phyloP scores from a whole-genome alignment of 53 echinoderm and acorn worm genomes.

The Stichopus horrens region DNA sequence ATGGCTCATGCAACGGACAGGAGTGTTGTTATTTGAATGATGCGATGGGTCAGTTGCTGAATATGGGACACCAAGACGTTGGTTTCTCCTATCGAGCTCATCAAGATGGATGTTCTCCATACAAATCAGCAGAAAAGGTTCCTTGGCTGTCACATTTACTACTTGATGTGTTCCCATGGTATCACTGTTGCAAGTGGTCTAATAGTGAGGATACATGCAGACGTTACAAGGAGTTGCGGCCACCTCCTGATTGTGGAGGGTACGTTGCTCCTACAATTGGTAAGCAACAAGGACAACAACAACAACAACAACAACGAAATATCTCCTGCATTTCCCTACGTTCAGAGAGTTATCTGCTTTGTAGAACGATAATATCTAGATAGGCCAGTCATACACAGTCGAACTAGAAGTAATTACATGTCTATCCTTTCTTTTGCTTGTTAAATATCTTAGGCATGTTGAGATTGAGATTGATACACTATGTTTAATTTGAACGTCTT shows the following conservation, averaged over 20 bases:
- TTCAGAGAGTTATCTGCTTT: too few relatives aligned
- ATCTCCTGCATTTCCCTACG: too few relatives aligned
- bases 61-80: not conserved
- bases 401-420: too few relatives aligned
- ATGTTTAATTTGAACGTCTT: not conserved
- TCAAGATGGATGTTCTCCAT: not conserved
- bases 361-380: too few relatives aligned
- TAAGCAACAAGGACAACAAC: not conserved
- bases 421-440: too few relatives aligned
- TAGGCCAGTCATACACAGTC: too few relatives aligned
- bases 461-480: too few relatives aligned
- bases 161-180: not conserved
- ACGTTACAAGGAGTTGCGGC: not conserved
- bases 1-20: not conserved
- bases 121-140: not conserved
- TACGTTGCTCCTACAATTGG: not conserved
- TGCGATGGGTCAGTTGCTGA: not conserved
- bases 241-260: not conserved
- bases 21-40: not conserved
- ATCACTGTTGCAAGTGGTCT: not conserved
- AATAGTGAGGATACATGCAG: not conserved
- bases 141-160: constrained; percentile 23
- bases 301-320: too few relatives aligned
- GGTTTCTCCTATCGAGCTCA: not conserved
- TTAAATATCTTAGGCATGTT: too few relatives aligned